Conservation (phyloP, 1,140 invertebrate species). For the Leptinotarsa undecemlineata region DNA sequence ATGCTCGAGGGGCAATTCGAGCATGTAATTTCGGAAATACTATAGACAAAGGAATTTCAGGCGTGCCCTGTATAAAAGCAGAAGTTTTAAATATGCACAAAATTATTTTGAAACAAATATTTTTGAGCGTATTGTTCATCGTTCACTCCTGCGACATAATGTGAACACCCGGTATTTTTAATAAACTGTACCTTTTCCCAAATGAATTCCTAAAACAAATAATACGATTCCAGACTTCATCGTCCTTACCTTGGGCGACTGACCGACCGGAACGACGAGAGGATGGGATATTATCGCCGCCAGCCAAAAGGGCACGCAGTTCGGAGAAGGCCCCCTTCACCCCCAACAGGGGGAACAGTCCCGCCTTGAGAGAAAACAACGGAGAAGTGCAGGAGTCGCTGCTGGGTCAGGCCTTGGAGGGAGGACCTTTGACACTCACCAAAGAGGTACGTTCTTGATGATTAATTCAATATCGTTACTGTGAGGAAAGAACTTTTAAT, state of each 20-base stretch:
- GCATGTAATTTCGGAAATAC: no score
- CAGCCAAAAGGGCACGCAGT: conserved; percentile 61
- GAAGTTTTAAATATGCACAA: no score
- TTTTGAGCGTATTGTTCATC: no score
- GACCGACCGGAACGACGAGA: conserved; percentile 56
- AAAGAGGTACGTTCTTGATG: conserved; percentile 47
- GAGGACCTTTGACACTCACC: conserved; percentile 62
- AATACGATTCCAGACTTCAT: conserved; percentile 42
- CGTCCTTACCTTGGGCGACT: conserved; percentile 60
- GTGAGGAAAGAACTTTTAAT: no score
- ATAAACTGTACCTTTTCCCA: neutral
- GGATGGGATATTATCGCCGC: conserved; percentile 58
- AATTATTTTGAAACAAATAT: no score
- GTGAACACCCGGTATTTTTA: neutral
- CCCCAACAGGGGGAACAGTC: conserved; percentile 55
- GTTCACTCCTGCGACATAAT: no score
- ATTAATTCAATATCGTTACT: no score
- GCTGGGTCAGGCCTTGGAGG: conserved; percentile 75
- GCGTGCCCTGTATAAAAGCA: no score
- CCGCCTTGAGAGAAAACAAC: conserved; percentile 55
- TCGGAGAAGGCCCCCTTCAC: conserved; percentile 47
- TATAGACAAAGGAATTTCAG: no score
- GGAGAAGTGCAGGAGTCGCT: conserved; percentile 67
- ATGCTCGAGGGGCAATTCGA: no score
- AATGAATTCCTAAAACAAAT: neutral